Conservation (phyloP, 2,888 invertebrate genomes). For the Lacanobia oleracea region DNA sequence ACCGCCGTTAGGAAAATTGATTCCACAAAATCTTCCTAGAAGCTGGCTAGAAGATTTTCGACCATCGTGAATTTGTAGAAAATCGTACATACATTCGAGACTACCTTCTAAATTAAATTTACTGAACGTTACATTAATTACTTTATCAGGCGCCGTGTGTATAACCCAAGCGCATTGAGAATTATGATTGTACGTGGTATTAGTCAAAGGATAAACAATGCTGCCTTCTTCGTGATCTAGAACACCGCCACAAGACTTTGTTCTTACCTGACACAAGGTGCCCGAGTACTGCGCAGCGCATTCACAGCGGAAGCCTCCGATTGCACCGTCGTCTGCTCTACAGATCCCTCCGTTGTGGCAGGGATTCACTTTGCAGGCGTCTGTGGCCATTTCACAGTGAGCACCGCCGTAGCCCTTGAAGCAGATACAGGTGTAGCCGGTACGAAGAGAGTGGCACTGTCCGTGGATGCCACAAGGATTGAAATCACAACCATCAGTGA, state of each 20-base stretch:
- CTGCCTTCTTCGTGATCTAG: constrained; percentile 89
- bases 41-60: constrained; percentile 92
- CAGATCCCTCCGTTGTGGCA: constrained; percentile 96
- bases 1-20: constrained; percentile 92
- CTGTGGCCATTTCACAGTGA: constrained; percentile 91
- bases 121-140: constrained; percentile 95
- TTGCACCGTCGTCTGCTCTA: constrained; percentile 72
- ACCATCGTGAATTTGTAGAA: constrained; percentile 96
- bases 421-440: constrained; percentile 91
- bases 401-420: constrained; percentile 90
- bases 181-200: constrained; percentile 90
- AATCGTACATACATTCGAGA: constrained; percentile 93
- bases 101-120: constrained; percentile 93
- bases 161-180: constrained; percentile 96
- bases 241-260: constrained; percentile 85
- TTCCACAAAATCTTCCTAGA: constrained; percentile 96
- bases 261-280: constrained; percentile 90
- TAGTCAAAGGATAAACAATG: constrained; percentile 91
- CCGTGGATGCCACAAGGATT: constrained; percentile 91
- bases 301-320: constrained; percentile 89
- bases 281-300: constrained; percentile 93
- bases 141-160: constrained; percentile 91
- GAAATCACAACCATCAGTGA: constrained; percentile 82
- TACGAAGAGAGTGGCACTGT: constrained; percentile 87
- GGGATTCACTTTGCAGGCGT: constrained; percentile 93